These are phyloP conservation scores for Naja naja DNA, from an alignment of 2,113 vertebrate species.

Conservation along the genomic window DNA sequence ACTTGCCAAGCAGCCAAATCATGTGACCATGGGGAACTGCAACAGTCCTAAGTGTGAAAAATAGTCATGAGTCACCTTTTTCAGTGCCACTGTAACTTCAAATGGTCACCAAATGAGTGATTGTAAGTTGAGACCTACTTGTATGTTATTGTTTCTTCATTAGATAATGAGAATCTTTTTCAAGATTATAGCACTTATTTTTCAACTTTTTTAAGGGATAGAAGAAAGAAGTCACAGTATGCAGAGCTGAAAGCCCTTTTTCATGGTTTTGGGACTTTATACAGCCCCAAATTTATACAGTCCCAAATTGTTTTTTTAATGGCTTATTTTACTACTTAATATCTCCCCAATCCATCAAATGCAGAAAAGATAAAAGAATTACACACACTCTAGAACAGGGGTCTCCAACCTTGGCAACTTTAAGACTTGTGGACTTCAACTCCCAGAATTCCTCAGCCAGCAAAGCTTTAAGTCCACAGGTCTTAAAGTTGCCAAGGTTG, in stretches of 20 bases:
- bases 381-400: not conserved
- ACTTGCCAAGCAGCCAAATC: too few relatives aligned
- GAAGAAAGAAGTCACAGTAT: not conserved
- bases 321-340: not conserved
- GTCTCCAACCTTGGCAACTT: too few relatives aligned
- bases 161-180: not conserved
- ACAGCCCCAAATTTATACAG: not conserved
- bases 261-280: not conserved
- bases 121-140: too few relatives aligned
- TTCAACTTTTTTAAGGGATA: not conserved
- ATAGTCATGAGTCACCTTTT: too few relatives aligned
- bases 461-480: too few relatives aligned
- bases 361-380: not conserved
- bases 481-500: too few relatives aligned
- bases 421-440: too few relatives aligned
- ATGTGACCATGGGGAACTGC: too few relatives aligned
- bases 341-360: not conserved
- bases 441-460: too few relatives aligned
- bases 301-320: not conserved
- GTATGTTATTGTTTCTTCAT: not conserved
- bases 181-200: not conserved
- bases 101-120: too few relatives aligned
- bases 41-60: too few relatives aligned
- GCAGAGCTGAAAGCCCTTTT: not conserved
- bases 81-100: too few relatives aligned